Conservation (phyloP, 2,888 invertebrate genomes). For the Agrochola litura region DNA sequence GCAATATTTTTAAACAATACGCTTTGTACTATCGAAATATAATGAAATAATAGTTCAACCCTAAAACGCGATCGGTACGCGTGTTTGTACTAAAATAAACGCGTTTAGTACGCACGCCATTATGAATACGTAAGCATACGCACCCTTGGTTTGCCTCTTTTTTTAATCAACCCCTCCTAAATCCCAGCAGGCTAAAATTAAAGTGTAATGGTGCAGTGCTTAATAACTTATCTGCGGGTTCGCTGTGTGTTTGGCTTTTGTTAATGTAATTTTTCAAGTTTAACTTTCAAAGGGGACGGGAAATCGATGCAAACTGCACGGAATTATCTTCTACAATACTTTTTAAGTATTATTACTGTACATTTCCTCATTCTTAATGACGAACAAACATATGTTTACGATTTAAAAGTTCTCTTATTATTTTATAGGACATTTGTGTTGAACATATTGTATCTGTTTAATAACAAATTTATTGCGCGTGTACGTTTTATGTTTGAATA, state of each 20-base stretch:
- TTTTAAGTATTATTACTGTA: slow-evolving; percentile 37
- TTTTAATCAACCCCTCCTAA: slow-evolving; percentile 84
- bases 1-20: slow-evolving; percentile 73
- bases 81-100: slow-evolving; percentile 77
- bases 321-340: slow-evolving; percentile 33
- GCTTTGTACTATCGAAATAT: slow-evolving; percentile 54
- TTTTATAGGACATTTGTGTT: slow-evolving; percentile 49
- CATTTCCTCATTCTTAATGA: slow-evolving; percentile 36
- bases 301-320: slow-evolving; percentile 47
- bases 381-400: slow-evolving; percentile 40
- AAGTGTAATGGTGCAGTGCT: slow-evolving; percentile 89
- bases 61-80: slow-evolving; percentile 58
- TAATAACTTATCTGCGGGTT: slow-evolving; percentile 89
- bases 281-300: slow-evolving; percentile 70
- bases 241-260: slow-evolving; percentile 84
- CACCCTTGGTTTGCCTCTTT: slow-evolving; percentile 80
- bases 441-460: slow-evolving; percentile 51
- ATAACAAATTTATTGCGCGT: slow-evolving; percentile 55
- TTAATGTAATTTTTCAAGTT: slow-evolving; percentile 87
- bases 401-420: slow-evolving; percentile 36
- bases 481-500: slow-evolving; percentile 50
- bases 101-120: slow-evolving; percentile 72
- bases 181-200: slow-evolving; percentile 88
- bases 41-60: slow-evolving; percentile 70
- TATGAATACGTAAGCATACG: slow-evolving; percentile 87